Evolutionary conservation across 2,888 invertebrate genomes (phyloP).

Genomic region (Gibbula magus): DNA sequence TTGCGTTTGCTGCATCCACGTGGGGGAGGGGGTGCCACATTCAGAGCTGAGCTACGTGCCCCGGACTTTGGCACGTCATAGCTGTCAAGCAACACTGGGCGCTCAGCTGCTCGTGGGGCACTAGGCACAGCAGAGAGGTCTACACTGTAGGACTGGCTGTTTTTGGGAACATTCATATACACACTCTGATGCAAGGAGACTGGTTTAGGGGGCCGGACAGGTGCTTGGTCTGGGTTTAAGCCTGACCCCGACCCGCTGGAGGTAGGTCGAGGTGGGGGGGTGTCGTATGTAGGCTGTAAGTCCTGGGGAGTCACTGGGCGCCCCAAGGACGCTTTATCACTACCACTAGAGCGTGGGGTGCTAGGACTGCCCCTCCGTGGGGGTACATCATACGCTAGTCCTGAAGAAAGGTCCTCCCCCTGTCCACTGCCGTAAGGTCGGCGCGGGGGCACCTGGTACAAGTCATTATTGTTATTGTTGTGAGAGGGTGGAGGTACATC

Average conservation of each 20-base stretch:
- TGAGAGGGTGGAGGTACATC: constrained; percentile 38
- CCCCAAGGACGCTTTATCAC: constrained; percentile 44
- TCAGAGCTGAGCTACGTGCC: background rate
- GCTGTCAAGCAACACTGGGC: constrained; percentile 38
- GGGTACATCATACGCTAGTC: constrained; percentile 55
- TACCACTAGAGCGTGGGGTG: constrained; percentile 54
- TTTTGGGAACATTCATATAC: constrained; percentile 67
- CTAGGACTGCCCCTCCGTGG: constrained; percentile 55
- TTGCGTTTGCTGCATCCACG: constrained; percentile 34
- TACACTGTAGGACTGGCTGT: constrained; percentile 49
- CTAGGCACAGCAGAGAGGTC: constrained; percentile 52
- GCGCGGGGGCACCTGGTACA: constrained; percentile 44
- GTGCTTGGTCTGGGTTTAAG: constrained; percentile 39
- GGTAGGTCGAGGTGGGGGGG: constrained; percentile 50
- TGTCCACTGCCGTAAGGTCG: constrained; percentile 27
- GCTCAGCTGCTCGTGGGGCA: constrained; percentile 36
- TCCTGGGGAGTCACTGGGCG: constrained; percentile 40
- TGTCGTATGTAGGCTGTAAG: constrained; percentile 47
- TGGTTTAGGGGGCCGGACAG: constrained; percentile 59
- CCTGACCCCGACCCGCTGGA: constrained; percentile 23
- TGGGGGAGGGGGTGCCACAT: constrained; percentile 51
- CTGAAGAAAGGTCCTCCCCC: background rate
- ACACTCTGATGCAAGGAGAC: constrained; percentile 50
- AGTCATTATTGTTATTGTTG: constrained; percentile 21
- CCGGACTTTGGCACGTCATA: constrained; percentile 50